Evolutionary conservation across 2,888 invertebrate species (phyloP).

Genomic region (Carterocephalus palaemon): DNA sequence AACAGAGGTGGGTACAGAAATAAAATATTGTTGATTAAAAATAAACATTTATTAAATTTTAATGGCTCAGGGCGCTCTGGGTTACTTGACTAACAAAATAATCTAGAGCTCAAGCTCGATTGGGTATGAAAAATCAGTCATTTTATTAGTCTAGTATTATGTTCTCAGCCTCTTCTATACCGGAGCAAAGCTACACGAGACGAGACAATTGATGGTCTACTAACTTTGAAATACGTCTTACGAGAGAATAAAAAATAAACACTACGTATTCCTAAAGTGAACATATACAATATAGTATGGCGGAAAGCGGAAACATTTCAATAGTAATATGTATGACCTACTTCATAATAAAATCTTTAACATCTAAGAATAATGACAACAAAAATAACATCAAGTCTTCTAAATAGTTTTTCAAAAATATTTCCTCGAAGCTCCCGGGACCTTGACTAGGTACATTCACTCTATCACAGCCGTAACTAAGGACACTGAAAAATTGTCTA

Average conservation of each 20-base stretch:
- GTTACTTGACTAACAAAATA: constrained; percentile 24
- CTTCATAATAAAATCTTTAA: constrained; percentile 7
- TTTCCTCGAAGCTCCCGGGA: constrained; percentile 29
- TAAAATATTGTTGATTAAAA: constrained; percentile 15
- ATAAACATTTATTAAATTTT: constrained; percentile 20
- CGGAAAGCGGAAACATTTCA: constrained; percentile 19
- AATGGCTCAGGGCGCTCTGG: constrained; percentile 5
- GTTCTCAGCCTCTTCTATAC: no score
- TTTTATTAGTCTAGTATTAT: constrained; percentile 22
- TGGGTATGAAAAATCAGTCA: constrained; percentile 14
- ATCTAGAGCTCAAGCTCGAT: constrained; percentile 9
- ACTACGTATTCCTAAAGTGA: constrained; percentile 4
- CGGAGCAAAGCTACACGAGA: no score
- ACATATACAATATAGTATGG: constrained; percentile 20
- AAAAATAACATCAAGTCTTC: constrained; percentile 15
- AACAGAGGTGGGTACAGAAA: constrained; percentile 2
- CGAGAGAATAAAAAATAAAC: constrained; percentile 15
- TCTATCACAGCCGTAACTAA: constrained; percentile 60
- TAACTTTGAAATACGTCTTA: no score
- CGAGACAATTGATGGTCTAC: no score
- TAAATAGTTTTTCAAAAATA: constrained; percentile 22
- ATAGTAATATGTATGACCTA: constrained; percentile 4
- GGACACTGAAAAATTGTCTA: constrained; percentile 41
- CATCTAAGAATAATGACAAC: constrained; percentile 12
- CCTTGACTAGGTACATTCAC: constrained; percentile 41